phyloP scores from a whole-genome alignment of 1,140 invertebrate genomes.

The Aphis craccivora region DNA sequence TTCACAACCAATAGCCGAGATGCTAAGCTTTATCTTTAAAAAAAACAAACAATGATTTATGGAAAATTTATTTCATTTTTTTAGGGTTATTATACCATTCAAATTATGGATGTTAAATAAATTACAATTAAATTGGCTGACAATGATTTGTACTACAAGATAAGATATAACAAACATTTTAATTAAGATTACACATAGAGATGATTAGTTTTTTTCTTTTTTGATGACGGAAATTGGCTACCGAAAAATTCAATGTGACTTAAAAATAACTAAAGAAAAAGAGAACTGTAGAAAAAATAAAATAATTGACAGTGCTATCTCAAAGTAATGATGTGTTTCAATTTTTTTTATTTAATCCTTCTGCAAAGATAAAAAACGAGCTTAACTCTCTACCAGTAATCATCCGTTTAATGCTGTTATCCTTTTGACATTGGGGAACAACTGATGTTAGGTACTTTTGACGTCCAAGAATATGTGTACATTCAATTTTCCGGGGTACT shows the following conservation, averaged over 20 bases:
- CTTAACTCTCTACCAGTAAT: not conserved
- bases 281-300: not conserved
- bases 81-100: not conserved
- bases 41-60: not conserved
- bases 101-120: not conserved
- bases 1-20: not conserved
- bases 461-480: not conserved
- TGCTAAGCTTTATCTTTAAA: not conserved
- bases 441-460: slow-evolving; percentile 14
- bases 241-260: not conserved
- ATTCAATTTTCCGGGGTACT: not conserved
- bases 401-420: not conserved
- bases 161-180: not conserved
- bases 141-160: not conserved
- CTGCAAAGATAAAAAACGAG: not conserved
- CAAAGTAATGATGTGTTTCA: not conserved
- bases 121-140: not conserved
- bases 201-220: not conserved
- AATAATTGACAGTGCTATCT: not conserved
- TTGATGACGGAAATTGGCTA: not conserved
- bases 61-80: not conserved
- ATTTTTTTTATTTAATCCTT: not conserved
- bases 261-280: not conserved
- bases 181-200: not conserved
- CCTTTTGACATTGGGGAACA: not conserved